Percentiles rank a stretch among this genome's conserved stretches.
Conservation (phyloP, 2,113 vertebrate species). For the Dipodomys ordii region DNA sequence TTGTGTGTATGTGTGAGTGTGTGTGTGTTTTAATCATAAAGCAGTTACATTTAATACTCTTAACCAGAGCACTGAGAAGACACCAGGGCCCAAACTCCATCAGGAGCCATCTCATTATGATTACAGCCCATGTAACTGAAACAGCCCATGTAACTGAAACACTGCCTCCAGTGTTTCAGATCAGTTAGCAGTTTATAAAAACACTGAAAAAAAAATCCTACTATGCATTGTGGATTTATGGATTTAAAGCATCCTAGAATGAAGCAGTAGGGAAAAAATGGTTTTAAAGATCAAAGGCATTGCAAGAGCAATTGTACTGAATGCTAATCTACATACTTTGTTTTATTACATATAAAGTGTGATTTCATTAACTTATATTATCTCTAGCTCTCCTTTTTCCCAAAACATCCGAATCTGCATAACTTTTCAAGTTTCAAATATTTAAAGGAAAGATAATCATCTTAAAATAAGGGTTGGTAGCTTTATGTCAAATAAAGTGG, state of each 20-base stretch:
- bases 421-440: neutral
- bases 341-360: conserved; percentile 34
- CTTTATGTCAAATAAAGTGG: neutral
- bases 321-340: neutral
- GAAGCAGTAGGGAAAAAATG: neutral
- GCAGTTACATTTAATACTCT: neutral
- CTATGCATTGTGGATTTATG: neutral
- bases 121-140: neutral
- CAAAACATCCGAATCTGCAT: neutral
- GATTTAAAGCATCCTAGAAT: neutral
- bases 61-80: neutral
- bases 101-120: neutral
- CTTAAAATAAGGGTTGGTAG: neutral
- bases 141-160: neutral
- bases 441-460: neutral
- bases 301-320: neutral
- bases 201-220: neutral
- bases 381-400: neutral
- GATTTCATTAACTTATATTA: neutral
- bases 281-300: neutral
- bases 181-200: conserved; percentile 50
- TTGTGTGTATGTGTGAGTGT: too few species aligned
- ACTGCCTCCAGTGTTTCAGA: neutral
- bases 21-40: conserved; percentile 15
- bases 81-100: neutral